A percentile compares a stretch with the other conserved stretches of the same genome.
Evolutionary conservation across 2,113 vertebrate genomes (phyloP).

Genomic region (Arvicanthis niloticus): DNA sequence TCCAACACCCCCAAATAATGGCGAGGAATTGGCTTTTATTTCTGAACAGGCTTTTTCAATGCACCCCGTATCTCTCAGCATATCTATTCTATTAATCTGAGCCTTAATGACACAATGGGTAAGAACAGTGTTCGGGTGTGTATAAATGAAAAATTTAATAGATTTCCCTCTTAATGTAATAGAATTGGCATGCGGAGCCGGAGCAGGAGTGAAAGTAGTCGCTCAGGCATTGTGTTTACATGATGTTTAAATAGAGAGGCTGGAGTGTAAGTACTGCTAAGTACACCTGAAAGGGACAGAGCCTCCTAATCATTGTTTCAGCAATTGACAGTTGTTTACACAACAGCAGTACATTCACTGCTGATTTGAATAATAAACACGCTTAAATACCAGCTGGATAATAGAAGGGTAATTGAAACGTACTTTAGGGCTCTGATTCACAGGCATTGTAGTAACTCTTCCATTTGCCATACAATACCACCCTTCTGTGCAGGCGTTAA

Average conservation of each 20-base stretch:
- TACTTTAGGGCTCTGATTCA: conserved; percentile 93
- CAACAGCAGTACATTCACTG: conserved; percentile 91
- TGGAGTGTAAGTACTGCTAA: conserved; percentile 90
- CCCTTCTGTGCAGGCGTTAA: conserved; percentile 85
- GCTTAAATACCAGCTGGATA: conserved; percentile 93
- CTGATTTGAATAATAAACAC: conserved; percentile 94
- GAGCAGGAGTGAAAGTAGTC: conserved; percentile 87
- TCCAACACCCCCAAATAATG: conserved; percentile 87
- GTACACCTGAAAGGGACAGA: conserved; percentile 92
- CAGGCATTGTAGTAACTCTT: conserved; percentile 88
- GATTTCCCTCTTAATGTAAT: conserved; percentile 91
- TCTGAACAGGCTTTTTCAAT: conserved; percentile 84
- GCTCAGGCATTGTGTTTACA: conserved; percentile 91
- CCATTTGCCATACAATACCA: conserved; percentile 88
- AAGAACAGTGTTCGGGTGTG: conserved; percentile 89
- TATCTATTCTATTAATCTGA: conserved; percentile 89
- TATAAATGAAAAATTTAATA: conserved; percentile 92
- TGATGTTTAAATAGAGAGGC: conserved; percentile 91
- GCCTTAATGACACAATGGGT: conserved; percentile 89
- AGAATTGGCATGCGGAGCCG: conserved; percentile 89
- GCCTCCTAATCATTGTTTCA: conserved; percentile 93
- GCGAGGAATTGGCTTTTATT: conserved; percentile 88
- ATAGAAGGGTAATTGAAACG: conserved; percentile 93
- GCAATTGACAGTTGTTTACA: conserved; percentile 94
- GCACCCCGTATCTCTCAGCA: conserved; percentile 83